phyloP scores from a whole-genome alignment of 1,140 invertebrate genomes.

The Aphelenchoides besseyi region DNA sequence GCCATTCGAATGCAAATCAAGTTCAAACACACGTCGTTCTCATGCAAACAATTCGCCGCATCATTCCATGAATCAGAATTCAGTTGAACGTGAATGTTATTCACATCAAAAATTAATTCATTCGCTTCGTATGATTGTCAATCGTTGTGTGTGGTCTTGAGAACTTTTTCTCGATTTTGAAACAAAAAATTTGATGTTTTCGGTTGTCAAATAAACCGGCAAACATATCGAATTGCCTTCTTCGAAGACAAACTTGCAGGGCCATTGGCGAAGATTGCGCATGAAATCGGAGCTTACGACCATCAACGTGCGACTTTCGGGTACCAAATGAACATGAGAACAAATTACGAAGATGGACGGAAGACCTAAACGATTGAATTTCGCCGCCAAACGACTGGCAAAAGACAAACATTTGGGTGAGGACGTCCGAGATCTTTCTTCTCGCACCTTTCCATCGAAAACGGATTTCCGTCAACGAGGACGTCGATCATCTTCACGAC shows the following conservation, averaged over 20 bases:
- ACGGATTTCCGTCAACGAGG: not conserved
- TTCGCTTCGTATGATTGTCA: too few relatives aligned
- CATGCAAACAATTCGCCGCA: not conserved
- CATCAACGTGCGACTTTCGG: not conserved
- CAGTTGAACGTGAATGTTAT: too few relatives aligned
- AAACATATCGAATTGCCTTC: too few relatives aligned
- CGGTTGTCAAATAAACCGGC: too few relatives aligned
- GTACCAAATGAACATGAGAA: not conserved
- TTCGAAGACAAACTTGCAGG: too few relatives aligned
- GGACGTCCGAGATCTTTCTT: not conserved
- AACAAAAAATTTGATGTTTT: too few relatives aligned
- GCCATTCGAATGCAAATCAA: slow-evolving; percentile 3
- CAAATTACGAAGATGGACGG: not conserved
- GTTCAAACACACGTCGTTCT: not conserved
- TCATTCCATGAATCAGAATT: too few relatives aligned
- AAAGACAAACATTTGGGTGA: not conserved
- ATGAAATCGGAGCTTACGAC: too few relatives aligned
- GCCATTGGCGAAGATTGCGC: too few relatives aligned
- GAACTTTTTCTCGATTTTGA: too few relatives aligned
- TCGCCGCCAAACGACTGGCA: not conserved
- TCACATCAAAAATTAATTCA: too few relatives aligned
- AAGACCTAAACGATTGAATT: not conserved
- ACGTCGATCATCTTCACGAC: not conserved
- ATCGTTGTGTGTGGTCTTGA: too few relatives aligned
- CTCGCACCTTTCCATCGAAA: not conserved